Conservation (phyloP, 64 coral and sea anemone genomes). For the Pocillopora damicornis region DNA sequence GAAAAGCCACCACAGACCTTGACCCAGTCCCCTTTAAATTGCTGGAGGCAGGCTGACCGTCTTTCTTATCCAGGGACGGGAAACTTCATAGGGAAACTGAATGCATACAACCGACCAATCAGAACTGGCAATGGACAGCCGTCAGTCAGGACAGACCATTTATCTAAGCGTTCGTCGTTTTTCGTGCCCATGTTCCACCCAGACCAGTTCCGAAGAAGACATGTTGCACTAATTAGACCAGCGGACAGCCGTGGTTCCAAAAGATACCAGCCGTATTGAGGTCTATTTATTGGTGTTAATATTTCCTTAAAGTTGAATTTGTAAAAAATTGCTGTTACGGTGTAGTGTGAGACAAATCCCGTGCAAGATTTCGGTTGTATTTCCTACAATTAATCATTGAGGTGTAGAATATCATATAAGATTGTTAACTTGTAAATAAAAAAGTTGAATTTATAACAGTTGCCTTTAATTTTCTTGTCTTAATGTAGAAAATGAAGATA, state of each 20-base stretch:
- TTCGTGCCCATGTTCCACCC: background rate
- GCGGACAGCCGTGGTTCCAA: background rate
- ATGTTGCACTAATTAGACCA: background rate
- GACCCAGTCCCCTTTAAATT: background rate
- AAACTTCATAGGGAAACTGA: background rate
- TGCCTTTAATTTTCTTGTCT: too few species aligned
- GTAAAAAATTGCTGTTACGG: too few species aligned
- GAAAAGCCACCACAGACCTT: background rate
- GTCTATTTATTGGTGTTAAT: too few species aligned
- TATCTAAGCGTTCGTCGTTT: background rate
- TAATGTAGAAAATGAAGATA: too few species aligned
- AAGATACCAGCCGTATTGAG: background rate
- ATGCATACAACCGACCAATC: background rate
- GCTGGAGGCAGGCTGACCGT: background rate
- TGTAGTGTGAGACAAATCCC: too few species aligned
- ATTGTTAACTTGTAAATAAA: too few species aligned
- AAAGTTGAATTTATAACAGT: too few species aligned
- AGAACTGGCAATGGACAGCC: background rate
- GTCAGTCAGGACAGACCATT: background rate
- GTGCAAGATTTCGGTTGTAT: too few species aligned
- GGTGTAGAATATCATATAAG: too few species aligned
- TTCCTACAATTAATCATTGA: too few species aligned
- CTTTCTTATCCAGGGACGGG: background rate
- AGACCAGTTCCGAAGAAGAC: conserved; percentile 5
- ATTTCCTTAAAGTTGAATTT: too few species aligned